Evolutionary conservation across 2,113 vertebrate genomes (phyloP), one percentile per base, ranked within the genome.

Genomic region (Lipophrys pholis): DNA sequence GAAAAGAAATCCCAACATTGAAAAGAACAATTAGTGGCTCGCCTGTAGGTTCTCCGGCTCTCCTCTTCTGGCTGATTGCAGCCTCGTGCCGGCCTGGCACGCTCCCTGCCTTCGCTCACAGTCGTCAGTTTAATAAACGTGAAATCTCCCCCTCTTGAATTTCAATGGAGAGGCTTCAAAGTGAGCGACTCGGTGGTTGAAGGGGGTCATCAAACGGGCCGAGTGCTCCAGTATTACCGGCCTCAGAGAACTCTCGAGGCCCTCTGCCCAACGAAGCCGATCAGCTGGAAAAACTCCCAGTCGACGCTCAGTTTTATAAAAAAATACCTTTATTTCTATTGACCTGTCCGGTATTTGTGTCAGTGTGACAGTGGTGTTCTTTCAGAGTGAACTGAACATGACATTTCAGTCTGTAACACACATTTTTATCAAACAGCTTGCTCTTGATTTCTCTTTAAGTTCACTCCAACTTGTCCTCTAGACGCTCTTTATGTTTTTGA

Each of bases 101-200:
- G 69, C 61, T 77, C 55, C 55, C 21, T 6, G 1, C 72, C 57
- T 53, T 73, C 52, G 40, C 57, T 64, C 51, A 40, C 73, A 82
- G 81, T 85, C 80, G 69, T 73, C 58, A 76, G 60, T 79, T 88
- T 90, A 72, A 90, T 86, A 91, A 88, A 90, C 91, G 89, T 89
- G 74, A 86, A 88, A 87, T 87, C 69, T 81, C 77, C 41, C 21
- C 70, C 78, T 87, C 83, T 90, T 93, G 91, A 90, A 93, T 93
- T 89, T 93, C 81, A 93, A 93, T 91, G 38, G 78, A 87, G 83
- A 70, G 84, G 91, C 93, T 93, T 93, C 93, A 94, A 93, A 94
- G 93, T 88, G 89, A 89, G 81, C 69, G 35, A 76, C 80, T 83
- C 80, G 17, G 62, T 54, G 68, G 75, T 64, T 68, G 21, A 65